Evolutionary conservation across 2,888 invertebrate genomes (phyloP).

Genomic region (Notodonta ziczac): DNA sequence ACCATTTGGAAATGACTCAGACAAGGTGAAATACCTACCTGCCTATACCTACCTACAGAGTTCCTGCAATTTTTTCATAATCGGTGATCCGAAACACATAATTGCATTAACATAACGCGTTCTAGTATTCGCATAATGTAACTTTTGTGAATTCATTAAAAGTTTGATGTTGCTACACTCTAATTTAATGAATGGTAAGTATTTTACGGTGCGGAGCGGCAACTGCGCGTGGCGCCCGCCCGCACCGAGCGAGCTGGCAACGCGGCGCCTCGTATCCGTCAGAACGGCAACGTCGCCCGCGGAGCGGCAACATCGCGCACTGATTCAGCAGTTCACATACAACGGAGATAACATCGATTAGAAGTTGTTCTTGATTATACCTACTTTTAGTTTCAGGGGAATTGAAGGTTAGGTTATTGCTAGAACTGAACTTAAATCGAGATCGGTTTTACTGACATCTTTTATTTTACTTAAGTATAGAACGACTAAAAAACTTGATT

Average conservation of each 20-base stretch:
- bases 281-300: constrained; percentile 61
- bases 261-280: constrained; percentile 69
- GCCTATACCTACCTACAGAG: no score
- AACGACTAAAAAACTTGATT: no score
- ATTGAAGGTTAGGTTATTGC: constrained; percentile 28
- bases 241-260: constrained; percentile 73
- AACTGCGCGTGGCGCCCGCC: constrained; percentile 70
- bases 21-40: no score
- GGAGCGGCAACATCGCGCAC: constrained; percentile 72
- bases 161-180: constrained; percentile 50
- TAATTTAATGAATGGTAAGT: constrained; percentile 79
- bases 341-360: constrained; percentile 37
- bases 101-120: constrained; percentile 30
- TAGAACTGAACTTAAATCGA: no score
- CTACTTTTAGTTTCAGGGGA: constrained; percentile 45
- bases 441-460: no score
- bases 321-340: constrained; percentile 78
- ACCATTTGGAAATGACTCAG: no score
- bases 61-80: background rate
- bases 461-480: no score
- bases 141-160: constrained; percentile 54
- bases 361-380: constrained; percentile 22
- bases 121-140: constrained; percentile 41
- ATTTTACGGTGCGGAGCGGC: constrained; percentile 62
- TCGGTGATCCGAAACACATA: constrained; percentile 15